phyloP scores from a whole-genome alignment of 2,113 vertebrate species.

The Ammospiza nelsoni region DNA sequence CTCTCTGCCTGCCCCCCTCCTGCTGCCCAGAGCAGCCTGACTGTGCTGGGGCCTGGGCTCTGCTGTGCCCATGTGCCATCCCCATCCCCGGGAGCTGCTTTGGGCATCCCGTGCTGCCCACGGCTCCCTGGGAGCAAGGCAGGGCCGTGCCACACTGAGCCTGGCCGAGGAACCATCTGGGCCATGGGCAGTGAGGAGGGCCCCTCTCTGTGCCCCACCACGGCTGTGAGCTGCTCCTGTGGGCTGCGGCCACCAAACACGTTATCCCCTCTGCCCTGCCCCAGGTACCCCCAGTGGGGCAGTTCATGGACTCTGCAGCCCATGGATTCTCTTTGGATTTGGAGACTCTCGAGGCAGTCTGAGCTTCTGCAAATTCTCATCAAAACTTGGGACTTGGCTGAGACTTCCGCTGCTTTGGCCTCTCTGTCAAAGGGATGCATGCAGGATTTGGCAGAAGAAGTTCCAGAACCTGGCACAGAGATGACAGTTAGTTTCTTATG shows the following conservation, averaged over 20 bases:
- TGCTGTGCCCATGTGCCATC: fast-evolving
- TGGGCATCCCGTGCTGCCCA: fast-evolving
- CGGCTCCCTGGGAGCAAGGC: fast-evolving
- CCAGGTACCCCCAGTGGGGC: background rate
- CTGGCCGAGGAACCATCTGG: background rate
- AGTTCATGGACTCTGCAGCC: background rate
- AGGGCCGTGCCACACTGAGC: fast-evolving
- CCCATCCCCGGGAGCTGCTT: background rate
- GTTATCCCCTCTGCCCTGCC: fast-evolving
- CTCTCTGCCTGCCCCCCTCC: background rate
- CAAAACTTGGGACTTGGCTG: background rate
- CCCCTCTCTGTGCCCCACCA: fast-evolving
- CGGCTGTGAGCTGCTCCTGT: fast-evolving
- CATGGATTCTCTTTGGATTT: background rate
- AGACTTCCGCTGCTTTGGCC: background rate
- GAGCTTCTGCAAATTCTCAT: background rate
- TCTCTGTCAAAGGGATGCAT: background rate
- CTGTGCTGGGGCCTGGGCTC: fast-evolving
- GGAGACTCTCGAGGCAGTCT: background rate
- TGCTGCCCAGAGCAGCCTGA: background rate
- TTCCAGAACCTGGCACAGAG: background rate
- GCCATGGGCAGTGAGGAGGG: fast-evolving
- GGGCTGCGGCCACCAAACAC: background rate
- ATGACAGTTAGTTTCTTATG: background rate
- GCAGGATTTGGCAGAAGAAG: background rate